phyloP scores from a whole-genome alignment of 92 coral and sea anemone genomes.

The Porites lobata region DNA sequence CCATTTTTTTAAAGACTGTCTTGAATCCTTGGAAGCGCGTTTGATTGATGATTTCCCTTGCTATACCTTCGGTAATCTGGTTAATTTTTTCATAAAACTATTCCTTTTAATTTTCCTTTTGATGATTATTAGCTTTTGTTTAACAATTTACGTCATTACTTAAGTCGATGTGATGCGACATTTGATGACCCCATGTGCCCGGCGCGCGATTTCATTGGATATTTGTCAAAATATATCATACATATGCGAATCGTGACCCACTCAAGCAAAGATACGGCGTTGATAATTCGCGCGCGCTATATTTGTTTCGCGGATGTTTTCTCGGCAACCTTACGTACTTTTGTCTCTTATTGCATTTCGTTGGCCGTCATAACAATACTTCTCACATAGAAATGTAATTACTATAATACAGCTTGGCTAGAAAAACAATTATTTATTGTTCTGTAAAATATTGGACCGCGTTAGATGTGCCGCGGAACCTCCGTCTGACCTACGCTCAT shows the following conservation, averaged over 20 bases:
- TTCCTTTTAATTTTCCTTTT: not conserved
- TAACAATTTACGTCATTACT: constrained; percentile 14
- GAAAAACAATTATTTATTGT: not conserved
- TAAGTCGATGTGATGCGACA: not conserved
- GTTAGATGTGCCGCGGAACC: not conserved
- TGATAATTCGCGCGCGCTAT: not conserved
- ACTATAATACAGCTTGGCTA: not conserved
- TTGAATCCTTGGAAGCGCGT: not conserved
- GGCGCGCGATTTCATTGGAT: too few relatives aligned
- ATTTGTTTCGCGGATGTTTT: not conserved
- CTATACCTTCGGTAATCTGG: not conserved
- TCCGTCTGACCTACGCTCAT: not conserved
- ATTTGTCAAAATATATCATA: not conserved
- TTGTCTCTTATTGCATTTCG: not conserved
- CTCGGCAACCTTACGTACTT: not conserved
- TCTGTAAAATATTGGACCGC: not conserved
- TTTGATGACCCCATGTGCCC: not conserved
- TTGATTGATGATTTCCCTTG: not conserved
- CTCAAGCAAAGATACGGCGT: not conserved
- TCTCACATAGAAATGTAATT: not conserved
- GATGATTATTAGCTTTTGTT: not conserved
- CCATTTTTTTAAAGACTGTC: not conserved
- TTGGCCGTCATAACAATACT: constrained; percentile 7
- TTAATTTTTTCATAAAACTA: not conserved
- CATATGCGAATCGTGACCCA: not conserved